These are phyloP conservation scores for Atta colombica DNA, from an alignment of 1,140 invertebrate species.

Conservation along the genomic window DNA sequence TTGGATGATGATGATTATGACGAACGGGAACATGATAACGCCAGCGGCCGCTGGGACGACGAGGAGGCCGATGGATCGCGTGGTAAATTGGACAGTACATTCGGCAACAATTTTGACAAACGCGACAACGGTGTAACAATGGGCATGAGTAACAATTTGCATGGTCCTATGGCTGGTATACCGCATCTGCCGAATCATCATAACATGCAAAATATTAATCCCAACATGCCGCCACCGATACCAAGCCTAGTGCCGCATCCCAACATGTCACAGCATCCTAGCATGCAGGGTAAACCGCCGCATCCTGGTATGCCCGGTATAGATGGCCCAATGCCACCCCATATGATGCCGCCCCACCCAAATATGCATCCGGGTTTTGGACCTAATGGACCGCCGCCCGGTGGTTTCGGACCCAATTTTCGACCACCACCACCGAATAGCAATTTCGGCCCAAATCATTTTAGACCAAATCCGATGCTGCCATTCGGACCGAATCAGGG, in stretches of 20 bases:
- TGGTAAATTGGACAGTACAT: conserved; percentile 49
- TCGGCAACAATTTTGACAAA: conserved; percentile 78
- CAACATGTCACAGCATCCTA: conserved; percentile 76
- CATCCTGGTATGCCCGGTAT: conserved; percentile 73
- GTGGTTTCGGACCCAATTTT: conserved; percentile 80
- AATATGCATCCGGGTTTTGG: conserved; percentile 79
- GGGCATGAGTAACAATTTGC: conserved; percentile 70
- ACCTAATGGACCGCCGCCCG: conserved; percentile 79
- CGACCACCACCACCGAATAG: conserved; percentile 76
- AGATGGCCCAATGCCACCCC: conserved; percentile 75
- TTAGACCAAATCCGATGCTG: conserved; percentile 79
- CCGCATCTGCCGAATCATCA: conserved; percentile 79
- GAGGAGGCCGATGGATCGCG: conserved; percentile 72
- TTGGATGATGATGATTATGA: conserved; percentile 74
- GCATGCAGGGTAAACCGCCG: conserved; percentile 77
- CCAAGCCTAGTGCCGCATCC: conserved; percentile 75
- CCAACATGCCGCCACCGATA: conserved; percentile 78
- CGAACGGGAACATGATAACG: conserved; percentile 76
- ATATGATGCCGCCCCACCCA: conserved; percentile 79
- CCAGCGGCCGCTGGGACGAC: conserved; percentile 77
- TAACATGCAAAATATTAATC: conserved; percentile 82
- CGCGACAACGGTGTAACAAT: conserved; percentile 70
- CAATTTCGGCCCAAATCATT: conserved; percentile 82
- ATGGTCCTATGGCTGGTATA: conserved; percentile 47
- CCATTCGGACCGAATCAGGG: conserved; percentile 79